A percentile compares a stretch with the other conserved stretches of the same genome.
Conservation (phyloP, 64 coral and sea anemone species). For the Montipora efflorescens region DNA sequence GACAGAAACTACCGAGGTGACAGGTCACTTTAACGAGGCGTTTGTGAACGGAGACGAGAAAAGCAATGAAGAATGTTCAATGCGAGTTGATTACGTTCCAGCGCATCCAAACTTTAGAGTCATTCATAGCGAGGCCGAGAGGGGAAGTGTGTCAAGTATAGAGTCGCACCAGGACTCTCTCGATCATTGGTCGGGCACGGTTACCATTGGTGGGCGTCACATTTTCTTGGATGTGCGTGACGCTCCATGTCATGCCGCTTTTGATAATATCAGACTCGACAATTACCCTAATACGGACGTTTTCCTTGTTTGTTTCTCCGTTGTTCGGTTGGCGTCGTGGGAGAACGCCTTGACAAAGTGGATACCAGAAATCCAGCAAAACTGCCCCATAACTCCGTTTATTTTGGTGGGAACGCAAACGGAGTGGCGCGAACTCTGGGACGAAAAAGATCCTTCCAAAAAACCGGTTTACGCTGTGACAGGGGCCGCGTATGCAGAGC, state of each 20-base stretch:
- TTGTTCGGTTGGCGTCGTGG: slow-evolving; percentile 57
- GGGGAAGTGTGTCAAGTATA: slow-evolving; percentile 7
- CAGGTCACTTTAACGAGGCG: not conserved
- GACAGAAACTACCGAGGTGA: not conserved
- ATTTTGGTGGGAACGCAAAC: slow-evolving; percentile 92
- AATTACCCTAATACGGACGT: slow-evolving; percentile 76
- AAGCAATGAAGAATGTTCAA: not conserved
- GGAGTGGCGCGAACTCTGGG: slow-evolving; percentile 83
- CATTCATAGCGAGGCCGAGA: slow-evolving; percentile 8
- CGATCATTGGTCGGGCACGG: slow-evolving; percentile 33
- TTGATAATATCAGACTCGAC: slow-evolving; percentile 46
- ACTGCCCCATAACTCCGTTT: slow-evolving; percentile 81
- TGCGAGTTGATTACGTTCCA: not conserved
- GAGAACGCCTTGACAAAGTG: slow-evolving; percentile 70
- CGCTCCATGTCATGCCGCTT: slow-evolving; percentile 62
- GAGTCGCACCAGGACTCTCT: slow-evolving; percentile 16
- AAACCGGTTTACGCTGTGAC: slow-evolving; percentile 74
- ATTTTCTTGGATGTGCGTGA: slow-evolving; percentile 69
- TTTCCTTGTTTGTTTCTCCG: slow-evolving; percentile 93
- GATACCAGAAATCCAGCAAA: slow-evolving; percentile 80
- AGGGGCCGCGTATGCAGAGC: slow-evolving; percentile 78
- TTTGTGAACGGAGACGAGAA: slow-evolving; percentile 3
- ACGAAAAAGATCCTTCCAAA: slow-evolving; percentile 72
- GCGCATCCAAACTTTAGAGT: slow-evolving; percentile 32
- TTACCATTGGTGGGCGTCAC: slow-evolving; percentile 66